Conservation (phyloP, 2,113 vertebrate genomes). For the Lanius ludovicianus region DNA sequence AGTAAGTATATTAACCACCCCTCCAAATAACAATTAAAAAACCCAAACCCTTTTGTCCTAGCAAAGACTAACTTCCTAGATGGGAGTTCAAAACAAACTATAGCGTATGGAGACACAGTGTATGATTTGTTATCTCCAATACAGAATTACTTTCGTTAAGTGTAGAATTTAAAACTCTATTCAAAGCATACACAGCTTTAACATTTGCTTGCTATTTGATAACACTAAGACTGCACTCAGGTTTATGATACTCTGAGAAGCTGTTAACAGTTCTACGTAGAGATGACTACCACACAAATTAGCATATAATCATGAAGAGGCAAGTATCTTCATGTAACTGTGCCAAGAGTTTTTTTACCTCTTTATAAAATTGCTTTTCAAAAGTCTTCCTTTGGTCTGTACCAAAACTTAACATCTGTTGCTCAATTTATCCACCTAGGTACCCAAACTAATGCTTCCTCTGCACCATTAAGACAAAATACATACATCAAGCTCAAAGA, state of each 20-base stretch:
- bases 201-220: not conserved
- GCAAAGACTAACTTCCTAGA: not conserved
- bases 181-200: not conserved
- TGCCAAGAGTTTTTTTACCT: not conserved
- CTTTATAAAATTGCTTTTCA: not conserved
- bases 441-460: not conserved
- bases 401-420: not conserved
- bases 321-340: not conserved
- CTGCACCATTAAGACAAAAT: not conserved
- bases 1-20: not conserved
- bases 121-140: not conserved
- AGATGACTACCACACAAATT: not conserved
- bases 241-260: not conserved
- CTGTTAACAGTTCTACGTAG: not conserved
- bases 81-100: not conserved
- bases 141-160: not conserved
- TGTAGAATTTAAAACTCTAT: not conserved
- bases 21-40: not conserved
- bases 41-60: not conserved
- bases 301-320: not conserved
- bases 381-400: not conserved
- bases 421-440: not conserved
- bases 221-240: not conserved
- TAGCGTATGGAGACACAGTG: rapidly evolving
- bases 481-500: constrained; percentile 98